A percentile compares a stretch with the other conserved stretches of the same genome.
These are phyloP conservation scores for Drosophila baimaii DNA, from an alignment of 1,140 invertebrate species.

Conservation along the genomic window DNA sequence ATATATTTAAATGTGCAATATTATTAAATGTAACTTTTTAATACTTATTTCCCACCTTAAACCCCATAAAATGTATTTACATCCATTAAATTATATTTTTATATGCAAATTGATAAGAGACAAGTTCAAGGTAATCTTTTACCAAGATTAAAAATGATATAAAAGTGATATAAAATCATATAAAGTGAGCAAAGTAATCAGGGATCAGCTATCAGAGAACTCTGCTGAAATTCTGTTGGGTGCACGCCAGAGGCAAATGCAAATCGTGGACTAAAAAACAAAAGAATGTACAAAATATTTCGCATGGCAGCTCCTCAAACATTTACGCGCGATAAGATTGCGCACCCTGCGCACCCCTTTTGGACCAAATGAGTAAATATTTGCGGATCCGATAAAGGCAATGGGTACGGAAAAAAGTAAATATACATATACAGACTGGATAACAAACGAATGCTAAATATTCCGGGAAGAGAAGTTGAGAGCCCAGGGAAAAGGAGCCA, in stretches of 20 bases:
- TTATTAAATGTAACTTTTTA: too few species aligned
- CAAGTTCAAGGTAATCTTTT: background rate
- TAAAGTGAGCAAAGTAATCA: too few species aligned
- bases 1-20: background rate
- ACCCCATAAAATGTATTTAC: accelerated
- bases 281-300: conserved; percentile 8
- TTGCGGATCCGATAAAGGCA: conserved; percentile 29
- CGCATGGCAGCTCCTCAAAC: conserved; percentile 29
- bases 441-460: conserved; percentile 18
- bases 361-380: conserved; percentile 24
- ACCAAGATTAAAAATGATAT: too few species aligned
- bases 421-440: conserved; percentile 13
- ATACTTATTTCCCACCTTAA: background rate
- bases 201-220: too few species aligned
- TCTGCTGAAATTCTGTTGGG: background rate
- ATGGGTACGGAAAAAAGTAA: background rate
- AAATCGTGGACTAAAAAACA: conserved; percentile 8
- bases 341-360: background rate
- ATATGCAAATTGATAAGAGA: background rate
- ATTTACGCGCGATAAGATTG: conserved; percentile 46
- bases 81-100: background rate
- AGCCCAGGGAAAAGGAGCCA: too few species aligned
- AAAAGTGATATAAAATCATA: too few species aligned
- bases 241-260: conserved; percentile 20
- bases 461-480: background rate